Conservation (phyloP, 2,888 invertebrate genomes). For the Troides helena region DNA sequence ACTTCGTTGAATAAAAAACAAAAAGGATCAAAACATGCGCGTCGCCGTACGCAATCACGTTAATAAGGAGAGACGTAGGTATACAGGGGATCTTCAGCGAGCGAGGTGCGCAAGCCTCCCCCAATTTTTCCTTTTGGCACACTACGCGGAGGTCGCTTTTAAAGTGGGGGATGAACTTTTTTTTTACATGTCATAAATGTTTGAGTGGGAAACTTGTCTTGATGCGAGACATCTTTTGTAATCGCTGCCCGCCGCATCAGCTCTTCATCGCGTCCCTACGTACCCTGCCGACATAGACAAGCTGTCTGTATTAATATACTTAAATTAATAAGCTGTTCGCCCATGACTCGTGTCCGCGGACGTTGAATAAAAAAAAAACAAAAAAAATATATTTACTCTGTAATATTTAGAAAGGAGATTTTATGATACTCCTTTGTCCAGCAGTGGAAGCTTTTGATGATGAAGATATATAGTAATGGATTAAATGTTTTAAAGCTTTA, state of each 20-base stretch:
- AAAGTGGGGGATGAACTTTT: slow-evolving; percentile 34
- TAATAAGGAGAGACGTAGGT: slow-evolving; percentile 61
- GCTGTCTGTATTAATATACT: no score
- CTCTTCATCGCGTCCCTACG: slow-evolving; percentile 6
- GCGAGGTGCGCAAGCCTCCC: slow-evolving; percentile 38
- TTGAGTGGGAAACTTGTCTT: slow-evolving; percentile 27
- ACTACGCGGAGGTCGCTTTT: slow-evolving; percentile 48
- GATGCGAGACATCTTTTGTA: slow-evolving; percentile 27
- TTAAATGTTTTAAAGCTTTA: no score
- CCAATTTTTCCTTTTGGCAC: slow-evolving; percentile 52
- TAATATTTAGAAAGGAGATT: no score
- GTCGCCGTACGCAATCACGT: slow-evolving; percentile 42
- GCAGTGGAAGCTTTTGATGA: no score
- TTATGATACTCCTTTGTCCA: no score
- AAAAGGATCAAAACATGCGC: slow-evolving; percentile 40
- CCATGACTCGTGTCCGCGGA: background rate
- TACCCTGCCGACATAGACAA: background rate
- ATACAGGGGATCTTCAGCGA: slow-evolving; percentile 47
- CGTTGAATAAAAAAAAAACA: no score
- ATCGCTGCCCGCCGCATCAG: slow-evolving; percentile 8
- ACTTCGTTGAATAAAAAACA: no score
- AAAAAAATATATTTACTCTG: no score
- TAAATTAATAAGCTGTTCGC: background rate
- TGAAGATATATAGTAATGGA: no score
- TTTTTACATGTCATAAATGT: slow-evolving; percentile 32